Base-by-base conservation (phyloP, 1,140 invertebrate genomes). In the Thrips palmi region DNA sequence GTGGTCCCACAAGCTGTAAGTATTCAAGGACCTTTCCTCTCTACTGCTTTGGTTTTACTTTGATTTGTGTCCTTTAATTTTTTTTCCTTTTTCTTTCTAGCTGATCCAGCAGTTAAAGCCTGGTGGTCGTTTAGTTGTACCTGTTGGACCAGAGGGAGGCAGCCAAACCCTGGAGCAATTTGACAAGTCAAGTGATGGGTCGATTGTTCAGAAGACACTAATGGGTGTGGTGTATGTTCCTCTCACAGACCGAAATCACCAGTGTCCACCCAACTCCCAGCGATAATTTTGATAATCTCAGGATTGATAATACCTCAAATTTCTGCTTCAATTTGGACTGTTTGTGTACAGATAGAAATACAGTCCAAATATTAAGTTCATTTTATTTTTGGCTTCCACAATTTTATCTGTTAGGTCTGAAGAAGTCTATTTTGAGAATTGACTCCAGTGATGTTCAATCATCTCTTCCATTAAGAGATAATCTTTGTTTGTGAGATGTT, bases 141-240 rank as follows among this genome's bases (percentile, higher is more conserved):
- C 94, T 2, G 78, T 97, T 21, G 93, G 92, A 17, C 73, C 74
- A 10, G 71, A 77, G 47, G 74, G 75, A 34, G 73, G 74, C 1
- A 72, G 80, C 49, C 88, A 94, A 58, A 70, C 77, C 51, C 63
- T 93, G 44, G 73, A 79, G 52, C 67, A 77, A 65, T 76, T 97
- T 41, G 93, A 97, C 53, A 97, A 96, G 62, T 62, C 71, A 23
- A 43, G 53, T 3, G 77, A 92, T 58, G 91, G 91, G 8, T 64
- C 70, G 29, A 67, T 94, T 10, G 64, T 63, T n/a, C 65, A 74
- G 33, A 80, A 74, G 48, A 68, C 71, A 12, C 59, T 97, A 0
- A 94, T 97, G 84, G 85, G 86, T 22, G 94, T 98, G 1, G 79
- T 93, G 34, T 98, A 93, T 62, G 93, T 98, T 18, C 93, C 93